phyloP scores from a whole-genome alignment of 2,113 vertebrate species.

The Phyllostomus hastatus region DNA sequence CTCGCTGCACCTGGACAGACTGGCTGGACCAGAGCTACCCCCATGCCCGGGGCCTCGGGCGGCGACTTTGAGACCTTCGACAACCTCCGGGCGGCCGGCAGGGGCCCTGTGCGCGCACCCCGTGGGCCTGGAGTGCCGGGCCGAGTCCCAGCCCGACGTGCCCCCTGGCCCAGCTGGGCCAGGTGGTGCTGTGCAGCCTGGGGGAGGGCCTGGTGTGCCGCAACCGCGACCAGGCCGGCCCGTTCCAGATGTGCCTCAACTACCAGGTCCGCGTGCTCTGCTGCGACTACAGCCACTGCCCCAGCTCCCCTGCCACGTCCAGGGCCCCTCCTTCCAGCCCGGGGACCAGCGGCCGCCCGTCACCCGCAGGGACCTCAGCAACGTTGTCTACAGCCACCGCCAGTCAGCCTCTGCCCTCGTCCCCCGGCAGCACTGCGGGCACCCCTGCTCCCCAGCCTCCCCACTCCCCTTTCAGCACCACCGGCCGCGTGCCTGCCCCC shows the following conservation, averaged over 20 bases:
- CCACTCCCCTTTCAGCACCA: not conserved
- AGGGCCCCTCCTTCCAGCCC: fast-evolving
- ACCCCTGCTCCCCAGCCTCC: fast-evolving
- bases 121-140: conserved; percentile 63
- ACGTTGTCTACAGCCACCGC: no score
- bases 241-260: conserved; percentile 61
- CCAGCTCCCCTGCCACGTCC: not conserved
- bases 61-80: conserved; percentile 55
- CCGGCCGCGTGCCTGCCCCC: fast-evolving
- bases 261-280: conserved; percentile 74
- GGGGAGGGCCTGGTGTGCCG: conserved; percentile 69
- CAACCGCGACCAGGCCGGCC: conserved; percentile 69
- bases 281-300: conserved; percentile 67
- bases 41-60: conserved; percentile 50
- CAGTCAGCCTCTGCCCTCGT: no score
- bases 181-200: conserved; percentile 66
- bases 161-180: conserved; percentile 58
- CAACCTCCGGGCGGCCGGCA: not conserved
- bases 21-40: conserved; percentile 78
- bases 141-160: conserved; percentile 30
- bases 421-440: fast-evolving
- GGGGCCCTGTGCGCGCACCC: conserved; percentile 61
- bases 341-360: fast-evolving
- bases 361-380: no score
- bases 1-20: conserved; percentile 74